Evolutionary conservation across 2,113 vertebrate species (phyloP).

Genomic region (Pipra filicauda): DNA sequence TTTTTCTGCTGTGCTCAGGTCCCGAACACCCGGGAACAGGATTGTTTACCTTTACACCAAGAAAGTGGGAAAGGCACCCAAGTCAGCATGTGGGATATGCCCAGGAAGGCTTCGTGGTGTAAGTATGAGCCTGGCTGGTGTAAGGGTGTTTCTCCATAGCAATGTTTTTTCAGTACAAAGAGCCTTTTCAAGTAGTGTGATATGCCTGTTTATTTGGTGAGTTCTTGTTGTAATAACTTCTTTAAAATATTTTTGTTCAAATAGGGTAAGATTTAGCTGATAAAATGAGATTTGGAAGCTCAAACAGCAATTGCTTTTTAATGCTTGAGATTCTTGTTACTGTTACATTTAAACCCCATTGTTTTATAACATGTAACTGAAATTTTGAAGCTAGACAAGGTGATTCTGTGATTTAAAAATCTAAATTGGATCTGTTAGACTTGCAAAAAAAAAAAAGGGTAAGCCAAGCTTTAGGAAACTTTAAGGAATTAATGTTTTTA

Average conservation of each 20-base stretch:
- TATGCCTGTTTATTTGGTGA: neutral
- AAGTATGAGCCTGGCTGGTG: constrained; percentile 61
- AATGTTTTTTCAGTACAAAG: neutral
- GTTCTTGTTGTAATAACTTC: neutral
- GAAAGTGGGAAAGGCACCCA: constrained; percentile 97
- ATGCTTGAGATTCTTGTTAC: neutral
- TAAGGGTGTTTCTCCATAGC: neutral
- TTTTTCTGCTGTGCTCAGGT: constrained; percentile 70
- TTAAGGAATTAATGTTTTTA: neutral
- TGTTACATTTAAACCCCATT: neutral
- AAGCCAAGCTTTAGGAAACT: neutral
- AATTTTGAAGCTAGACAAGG: neutral
- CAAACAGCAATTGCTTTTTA: neutral
- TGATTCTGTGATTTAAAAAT: neutral
- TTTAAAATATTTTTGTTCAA: neutral
- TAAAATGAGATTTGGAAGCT: neutral
- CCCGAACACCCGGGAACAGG: constrained; percentile 95
- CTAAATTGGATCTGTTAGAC: neutral
- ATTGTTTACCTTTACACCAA: constrained; percentile 99
- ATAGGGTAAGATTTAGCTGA: neutral
- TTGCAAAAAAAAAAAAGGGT: neutral
- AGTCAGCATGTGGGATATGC: constrained; percentile 95
- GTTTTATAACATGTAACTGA: neutral
- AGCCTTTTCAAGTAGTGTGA: fast-evolving
- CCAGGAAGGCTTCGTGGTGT: constrained; percentile 96